Conservation (phyloP, 2,888 invertebrate species). For the Melanostoma mellinum region DNA sequence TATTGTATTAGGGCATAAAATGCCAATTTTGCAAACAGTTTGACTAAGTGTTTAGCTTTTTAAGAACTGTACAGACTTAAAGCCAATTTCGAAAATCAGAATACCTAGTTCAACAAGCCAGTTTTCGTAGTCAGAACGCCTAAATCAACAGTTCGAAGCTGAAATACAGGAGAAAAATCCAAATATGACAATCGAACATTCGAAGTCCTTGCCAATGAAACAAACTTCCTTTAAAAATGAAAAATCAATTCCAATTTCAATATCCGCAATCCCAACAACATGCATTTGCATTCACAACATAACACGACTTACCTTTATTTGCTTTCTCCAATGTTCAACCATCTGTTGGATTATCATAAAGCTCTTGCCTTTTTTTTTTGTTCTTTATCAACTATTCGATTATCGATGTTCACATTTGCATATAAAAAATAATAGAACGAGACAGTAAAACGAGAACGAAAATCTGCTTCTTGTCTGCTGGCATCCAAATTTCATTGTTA, state of each 20-base stretch:
- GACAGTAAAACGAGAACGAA: slow-evolving; percentile 49
- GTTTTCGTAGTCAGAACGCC: too few relatives aligned
- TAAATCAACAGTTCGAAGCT: too few relatives aligned
- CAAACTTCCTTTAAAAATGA: too few relatives aligned
- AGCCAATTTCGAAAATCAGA: too few relatives aligned
- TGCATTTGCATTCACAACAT: neutral
- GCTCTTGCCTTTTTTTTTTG: neutral
- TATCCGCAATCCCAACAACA: slow-evolving; percentile 27
- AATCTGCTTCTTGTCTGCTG: slow-evolving; percentile 43
- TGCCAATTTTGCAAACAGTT: too few relatives aligned
- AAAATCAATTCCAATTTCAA: neutral
- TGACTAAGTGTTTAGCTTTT: too few relatives aligned
- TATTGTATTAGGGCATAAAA: too few relatives aligned
- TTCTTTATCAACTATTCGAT: slow-evolving; percentile 24
- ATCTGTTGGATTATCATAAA: slow-evolving; percentile 66
- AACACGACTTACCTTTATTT: slow-evolving; percentile 27
- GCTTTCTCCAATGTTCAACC: slow-evolving; percentile 41
- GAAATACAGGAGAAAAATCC: too few relatives aligned
- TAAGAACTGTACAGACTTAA: too few relatives aligned
- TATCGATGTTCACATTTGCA: slow-evolving; percentile 68
- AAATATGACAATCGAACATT: too few relatives aligned
- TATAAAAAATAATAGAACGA: slow-evolving; percentile 67
- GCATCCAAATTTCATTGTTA: slow-evolving; percentile 60
- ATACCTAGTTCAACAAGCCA: too few relatives aligned
- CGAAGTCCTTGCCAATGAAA: too few relatives aligned